Percentiles rank a stretch among this genome's conserved stretches.
Conservation (phyloP, 2,113 vertebrate species). For the Tiliqua scincoides region DNA sequence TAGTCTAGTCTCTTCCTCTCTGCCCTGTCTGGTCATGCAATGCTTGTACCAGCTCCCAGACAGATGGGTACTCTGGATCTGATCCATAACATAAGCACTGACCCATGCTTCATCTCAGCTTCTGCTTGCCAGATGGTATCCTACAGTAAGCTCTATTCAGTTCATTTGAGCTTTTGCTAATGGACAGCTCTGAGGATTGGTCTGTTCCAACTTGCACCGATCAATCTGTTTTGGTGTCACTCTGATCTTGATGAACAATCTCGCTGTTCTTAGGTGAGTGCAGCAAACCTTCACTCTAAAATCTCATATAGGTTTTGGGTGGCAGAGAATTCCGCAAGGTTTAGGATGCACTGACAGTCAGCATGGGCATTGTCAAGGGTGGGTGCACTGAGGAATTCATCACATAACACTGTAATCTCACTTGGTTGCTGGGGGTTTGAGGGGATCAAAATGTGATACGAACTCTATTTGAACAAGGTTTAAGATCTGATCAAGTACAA, state of each 20-base stretch:
- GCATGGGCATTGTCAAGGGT: too few species aligned
- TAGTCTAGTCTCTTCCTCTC: not conserved
- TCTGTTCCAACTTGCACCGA: not conserved
- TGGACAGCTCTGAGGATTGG: not conserved
- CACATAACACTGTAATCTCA: too few species aligned
- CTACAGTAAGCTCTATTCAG: not conserved
- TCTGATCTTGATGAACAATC: not conserved
- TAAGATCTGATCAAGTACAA: too few species aligned
- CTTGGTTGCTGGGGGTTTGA: too few species aligned
- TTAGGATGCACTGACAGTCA: too few species aligned
- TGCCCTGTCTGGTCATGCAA: constrained; percentile 1
- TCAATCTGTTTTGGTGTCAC: not conserved
- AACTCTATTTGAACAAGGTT: too few species aligned
- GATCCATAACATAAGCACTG: not conserved
- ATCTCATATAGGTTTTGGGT: not conserved
- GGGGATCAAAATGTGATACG: too few species aligned
- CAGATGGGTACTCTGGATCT: not conserved
- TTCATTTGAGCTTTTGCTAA: not conserved
- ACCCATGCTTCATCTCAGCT: not conserved
- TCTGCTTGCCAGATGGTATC: constrained; percentile 4
- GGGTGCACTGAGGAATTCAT: too few species aligned
- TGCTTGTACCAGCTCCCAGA: not conserved
- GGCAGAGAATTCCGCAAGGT: not conserved
- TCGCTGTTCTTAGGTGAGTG: not conserved
- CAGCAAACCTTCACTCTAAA: not conserved